Conservation (phyloP, 2,797 vertebrate genomes). For the Rallus crepitans region DNA sequence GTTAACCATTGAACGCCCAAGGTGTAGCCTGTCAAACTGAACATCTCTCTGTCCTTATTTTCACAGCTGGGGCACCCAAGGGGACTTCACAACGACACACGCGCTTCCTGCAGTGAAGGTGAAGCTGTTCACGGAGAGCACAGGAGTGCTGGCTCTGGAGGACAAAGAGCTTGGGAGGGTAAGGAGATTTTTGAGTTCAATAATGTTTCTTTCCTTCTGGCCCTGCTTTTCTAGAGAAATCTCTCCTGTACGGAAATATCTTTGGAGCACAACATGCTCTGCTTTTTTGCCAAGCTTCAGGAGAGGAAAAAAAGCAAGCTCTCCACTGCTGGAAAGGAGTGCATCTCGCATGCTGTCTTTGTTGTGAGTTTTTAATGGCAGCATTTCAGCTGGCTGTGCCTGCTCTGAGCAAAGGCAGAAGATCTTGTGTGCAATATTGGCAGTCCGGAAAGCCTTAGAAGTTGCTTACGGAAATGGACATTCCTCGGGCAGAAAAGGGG, state of each 20-base stretch:
- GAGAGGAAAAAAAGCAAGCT: slow-evolving; percentile 4
- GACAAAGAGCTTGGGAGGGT: slow-evolving; percentile 98
- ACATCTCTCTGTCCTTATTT: slow-evolving; percentile 43
- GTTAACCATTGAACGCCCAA: slow-evolving; percentile 44
- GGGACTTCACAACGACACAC: slow-evolving; percentile 96
- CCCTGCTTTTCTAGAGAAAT: slow-evolving; percentile 45
- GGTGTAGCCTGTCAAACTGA: not conserved
- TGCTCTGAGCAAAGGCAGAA: slow-evolving; percentile 4
- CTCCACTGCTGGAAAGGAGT: slow-evolving; percentile 29
- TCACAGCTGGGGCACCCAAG: slow-evolving; percentile 97
- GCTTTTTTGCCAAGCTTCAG: slow-evolving; percentile 60
- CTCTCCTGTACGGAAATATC: slow-evolving; percentile 48
- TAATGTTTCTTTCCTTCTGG: slow-evolving; percentile 1
- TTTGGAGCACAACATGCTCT: slow-evolving; percentile 42
- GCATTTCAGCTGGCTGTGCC: slow-evolving; percentile 60
- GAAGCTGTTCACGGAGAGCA: slow-evolving; percentile 98
- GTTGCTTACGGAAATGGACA: slow-evolving; percentile 54
- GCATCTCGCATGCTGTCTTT: slow-evolving; percentile 38
- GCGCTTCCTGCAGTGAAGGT: slow-evolving; percentile 97
- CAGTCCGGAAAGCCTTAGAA: slow-evolving; percentile 50
- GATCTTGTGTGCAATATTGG: slow-evolving; percentile 18
- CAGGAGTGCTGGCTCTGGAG: slow-evolving; percentile 94
- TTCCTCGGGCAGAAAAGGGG: slow-evolving; percentile 60
- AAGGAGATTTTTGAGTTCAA: slow-evolving; percentile 60
- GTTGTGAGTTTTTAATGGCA: slow-evolving; percentile 34